phyloP scores from a whole-genome alignment of 2,888 invertebrate genomes.

The Rotaria socialis region DNA sequence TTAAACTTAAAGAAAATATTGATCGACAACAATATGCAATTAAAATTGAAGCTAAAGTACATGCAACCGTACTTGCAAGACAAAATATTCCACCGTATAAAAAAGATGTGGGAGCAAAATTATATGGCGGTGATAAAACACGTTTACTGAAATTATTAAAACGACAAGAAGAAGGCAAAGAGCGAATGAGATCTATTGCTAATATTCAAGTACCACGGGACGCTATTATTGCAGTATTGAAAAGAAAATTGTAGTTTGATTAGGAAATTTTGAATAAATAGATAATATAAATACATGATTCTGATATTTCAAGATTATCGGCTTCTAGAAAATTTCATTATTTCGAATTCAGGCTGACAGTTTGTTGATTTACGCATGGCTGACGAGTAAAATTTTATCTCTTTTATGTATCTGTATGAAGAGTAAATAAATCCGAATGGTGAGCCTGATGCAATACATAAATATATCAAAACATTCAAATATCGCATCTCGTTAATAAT shows the following conservation, averaged over 20 bases:
- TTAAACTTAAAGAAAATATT: conserved; percentile 75
- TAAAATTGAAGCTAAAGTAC: conserved; percentile 75
- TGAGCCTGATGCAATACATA: no score
- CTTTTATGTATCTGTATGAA: no score
- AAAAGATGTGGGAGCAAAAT: conserved; percentile 87
- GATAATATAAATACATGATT: background rate
- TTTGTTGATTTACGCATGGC: no score
- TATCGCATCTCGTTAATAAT: no score
- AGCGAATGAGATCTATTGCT: conserved; percentile 42
- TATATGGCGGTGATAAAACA: conserved; percentile 83
- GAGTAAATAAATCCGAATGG: no score
- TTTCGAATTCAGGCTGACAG: no score
- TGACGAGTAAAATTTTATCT: no score
- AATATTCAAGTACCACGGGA: conserved; percentile 60
- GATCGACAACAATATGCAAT: conserved; percentile 79
- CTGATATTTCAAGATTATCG: background rate
- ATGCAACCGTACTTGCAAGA: conserved; percentile 74
- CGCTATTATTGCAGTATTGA: conserved; percentile 38
- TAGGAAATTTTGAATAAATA: background rate
- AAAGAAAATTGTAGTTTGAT: background rate
- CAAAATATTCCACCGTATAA: conserved; percentile 79
- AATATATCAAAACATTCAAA: no score
- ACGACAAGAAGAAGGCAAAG: conserved; percentile 83
- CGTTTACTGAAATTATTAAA: conserved; percentile 80
- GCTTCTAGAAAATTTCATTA: no score